Evolutionary conservation across 2,797 vertebrate genomes (phyloP), one percentile per base, ranked within the genome.

Genomic region (Dendrocincla fuliginosa): DNA sequence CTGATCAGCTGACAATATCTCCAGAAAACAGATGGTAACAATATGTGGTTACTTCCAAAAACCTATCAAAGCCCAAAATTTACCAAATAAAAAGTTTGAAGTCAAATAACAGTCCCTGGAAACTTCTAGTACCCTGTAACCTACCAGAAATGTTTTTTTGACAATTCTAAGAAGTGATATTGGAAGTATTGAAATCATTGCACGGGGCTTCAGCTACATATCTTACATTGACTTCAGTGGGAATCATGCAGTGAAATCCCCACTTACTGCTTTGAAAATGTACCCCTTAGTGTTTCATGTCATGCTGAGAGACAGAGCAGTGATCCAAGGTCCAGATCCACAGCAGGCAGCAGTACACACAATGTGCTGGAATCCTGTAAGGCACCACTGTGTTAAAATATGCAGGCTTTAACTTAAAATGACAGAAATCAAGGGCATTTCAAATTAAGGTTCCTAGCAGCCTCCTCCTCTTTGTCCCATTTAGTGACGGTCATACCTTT

Each of bases 341-440:
- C 91, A 95, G 92, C 95, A 90, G 94, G 94, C 0, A 93, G 89
- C 91, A 84, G 77, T 33, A 24, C 85, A 94, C 74, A 87, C 41
- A 53, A 50, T 53, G 95, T 93, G 70, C 79, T 2, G 10, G 85
- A 88, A 73, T 19, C n/a, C 94, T 94, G 95, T 22, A 79, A 95
- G 86, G 85, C 79, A 94, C 50, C 61, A 89, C 89, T 71, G 42
- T 18, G 84, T 61, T 94, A 94, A 96, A 95, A 92, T 95, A 95
- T 95, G 80, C 93, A 91, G n/a, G 27, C 44, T 96, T 90, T 89
- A 89, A 91, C 68, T 96, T 91, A 88, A 96, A 96, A 95, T 96
- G 76, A 73, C 87, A 86, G 73, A 96, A 95, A 94, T 93, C 92
- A 96, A 96, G 93, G 95, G 79, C 82, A 91, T 90, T 97, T 63